Base-by-base conservation (phyloP, 2,113 vertebrate species). In the Zosterops hypoxanthus region DNA sequence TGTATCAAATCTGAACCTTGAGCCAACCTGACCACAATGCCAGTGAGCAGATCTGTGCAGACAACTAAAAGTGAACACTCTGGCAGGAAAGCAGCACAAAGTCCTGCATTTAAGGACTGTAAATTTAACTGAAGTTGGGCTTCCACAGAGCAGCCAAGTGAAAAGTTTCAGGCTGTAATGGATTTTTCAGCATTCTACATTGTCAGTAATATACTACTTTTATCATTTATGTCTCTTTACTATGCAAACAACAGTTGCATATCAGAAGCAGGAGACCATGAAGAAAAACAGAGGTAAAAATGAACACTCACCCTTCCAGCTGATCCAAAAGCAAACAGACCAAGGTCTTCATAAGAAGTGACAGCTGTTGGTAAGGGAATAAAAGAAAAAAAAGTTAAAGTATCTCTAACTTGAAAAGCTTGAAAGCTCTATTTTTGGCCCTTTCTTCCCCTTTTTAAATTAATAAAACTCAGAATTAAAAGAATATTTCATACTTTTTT, bases 321-420 rank as follows among this genome's bases (percentile, higher is more conserved):
- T 90, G 98, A 99, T 94, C 97, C 97, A 89, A 99, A 99, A 12
- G 99, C 99, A 97, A 97, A 98, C n/a, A 98, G 97, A 68, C 99
- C 99, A 64, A 99, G 98, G 70, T 98, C 98, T 98, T 99, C 99
- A 79, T 99, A 99, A 77, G 99, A 99, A 64, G 98, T 99, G 72
- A 99, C 98, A 73, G 98, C 99, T 99, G 94, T 96, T 69, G 83
- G 83, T n/a, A 89, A 56, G 82, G 76, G 71, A 28, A 36, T 87
- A 34, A 83, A 87, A 52, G 61, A 91, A 65, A 46, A 59, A 70
- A 26, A 4, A 26, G 12, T 10, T 34, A 29, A 66, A 85, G 23
- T 47, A 60, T 57, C 77, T 72, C n/a, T 41, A 49, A 53, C 42
- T 76, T 87, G 49, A 87, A 72, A 93, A 56, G 63, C 44, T 12